Base-by-base conservation (phyloP, 2,797 vertebrate genomes). In the Gallinago stenura region DNA sequence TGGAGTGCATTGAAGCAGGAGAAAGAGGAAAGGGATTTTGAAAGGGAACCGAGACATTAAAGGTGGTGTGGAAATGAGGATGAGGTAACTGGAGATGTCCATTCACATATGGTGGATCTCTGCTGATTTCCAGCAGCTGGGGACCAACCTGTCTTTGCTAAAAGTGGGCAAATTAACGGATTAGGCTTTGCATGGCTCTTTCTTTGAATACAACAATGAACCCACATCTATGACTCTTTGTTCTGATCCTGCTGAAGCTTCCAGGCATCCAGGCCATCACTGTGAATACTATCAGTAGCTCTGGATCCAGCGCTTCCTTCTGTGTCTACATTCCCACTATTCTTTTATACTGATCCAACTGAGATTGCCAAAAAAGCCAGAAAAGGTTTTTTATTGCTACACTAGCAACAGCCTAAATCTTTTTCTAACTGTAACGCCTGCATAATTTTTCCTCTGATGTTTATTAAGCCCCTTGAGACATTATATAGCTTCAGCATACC, bases 381-480 rank as follows among this genome's bases (percentile, higher is more conserved):
- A 83, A 96, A 80, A 85, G 80, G 66, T 60, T 89, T 95, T 78
- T 91, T 61, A 50, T n/a, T 93, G 90, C 92, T 70, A 39, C 33
- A 31, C 57, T 61, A 92, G 60, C 60, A 87, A 76, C 41, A 92
- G 78, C 15, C 88, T 71, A 78, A 89, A 92, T 75, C 88, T 94
- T 95, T 80, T 92, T 54, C 86, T 69, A 68, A 51, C 50, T 72
- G 80, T 83, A 94, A 95, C 69, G 71, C 56, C 81, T 85, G 81
- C 56, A 84, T 95, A 94, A 91, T 92, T 95, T 96, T 94, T 64
- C 56, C 73, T 96, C 88, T 95, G 83, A 65, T 96, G 93, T 93
- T 94, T 94, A 82, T 95, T 91, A 94, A 95, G 71, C 45, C 90
- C 80, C 84, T 82, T 87, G 95, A 90, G 93, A 93, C 28, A 48